Evolutionary conservation across 2,113 vertebrate species (phyloP).

Genomic region (Vidua macroura): DNA sequence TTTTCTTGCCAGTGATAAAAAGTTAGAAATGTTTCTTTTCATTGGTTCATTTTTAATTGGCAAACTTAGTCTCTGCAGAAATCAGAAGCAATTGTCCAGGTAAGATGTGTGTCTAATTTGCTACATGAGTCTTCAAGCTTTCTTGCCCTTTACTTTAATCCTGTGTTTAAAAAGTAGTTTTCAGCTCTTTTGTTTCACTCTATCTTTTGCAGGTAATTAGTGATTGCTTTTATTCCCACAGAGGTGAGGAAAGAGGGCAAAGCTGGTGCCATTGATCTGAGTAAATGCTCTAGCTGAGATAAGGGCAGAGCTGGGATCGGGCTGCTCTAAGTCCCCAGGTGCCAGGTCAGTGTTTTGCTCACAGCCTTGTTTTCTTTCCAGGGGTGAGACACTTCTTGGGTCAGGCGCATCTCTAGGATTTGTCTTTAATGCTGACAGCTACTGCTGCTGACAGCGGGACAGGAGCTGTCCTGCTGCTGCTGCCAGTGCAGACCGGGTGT

Average conservation of each 20-base stretch:
- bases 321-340: background rate
- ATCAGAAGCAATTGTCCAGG: background rate
- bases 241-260: background rate
- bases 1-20: background rate
- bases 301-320: background rate
- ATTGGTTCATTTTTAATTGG: background rate
- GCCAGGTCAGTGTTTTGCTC: background rate
- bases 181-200: background rate
- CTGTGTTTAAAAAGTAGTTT: constrained; percentile 3
- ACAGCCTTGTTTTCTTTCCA: background rate
- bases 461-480: background rate
- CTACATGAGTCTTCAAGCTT: background rate
- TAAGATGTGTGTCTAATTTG: constrained; percentile 2
- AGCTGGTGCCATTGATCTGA: background rate
- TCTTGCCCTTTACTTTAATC: background rate
- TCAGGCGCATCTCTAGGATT: background rate
- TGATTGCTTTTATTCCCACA: background rate
- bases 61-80: background rate
- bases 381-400: background rate
- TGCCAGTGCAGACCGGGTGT: background rate
- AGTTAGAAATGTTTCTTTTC: background rate
- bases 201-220: constrained; percentile 1
- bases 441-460: background rate
- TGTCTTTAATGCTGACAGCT: background rate
- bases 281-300: background rate